Evolutionary conservation across 2,113 vertebrate species (phyloP).

Genomic region (Puntigrus tetrazona): DNA sequence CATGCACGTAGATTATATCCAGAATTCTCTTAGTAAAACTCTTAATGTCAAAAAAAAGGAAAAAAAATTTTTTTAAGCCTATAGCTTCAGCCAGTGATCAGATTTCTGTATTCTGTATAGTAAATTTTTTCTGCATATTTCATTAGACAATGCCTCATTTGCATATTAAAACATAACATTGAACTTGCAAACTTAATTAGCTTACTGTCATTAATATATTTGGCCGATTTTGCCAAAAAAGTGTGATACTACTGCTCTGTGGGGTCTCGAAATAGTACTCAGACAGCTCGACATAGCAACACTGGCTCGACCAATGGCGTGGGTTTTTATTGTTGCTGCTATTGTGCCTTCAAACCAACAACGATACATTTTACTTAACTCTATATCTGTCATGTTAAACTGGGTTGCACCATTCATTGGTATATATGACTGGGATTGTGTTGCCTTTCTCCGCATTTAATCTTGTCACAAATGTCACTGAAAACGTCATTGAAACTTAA

Average conservation of each 20-base stretch:
- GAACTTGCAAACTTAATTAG: background rate
- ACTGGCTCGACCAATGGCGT: background rate
- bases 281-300: background rate
- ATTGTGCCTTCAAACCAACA: background rate
- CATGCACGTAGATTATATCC: background rate
- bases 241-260: too few species aligned
- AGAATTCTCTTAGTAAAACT: too few species aligned
- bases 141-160: background rate
- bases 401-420: background rate
- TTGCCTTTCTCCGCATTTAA: background rate
- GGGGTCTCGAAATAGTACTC: background rate
- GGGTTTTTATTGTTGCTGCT: background rate
- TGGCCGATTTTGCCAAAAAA: background rate
- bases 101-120: too few species aligned
- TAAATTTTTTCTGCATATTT: background rate
- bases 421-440: background rate
- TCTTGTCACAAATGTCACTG: background rate
- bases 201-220: background rate
- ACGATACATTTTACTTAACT: background rate
- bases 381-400: background rate
- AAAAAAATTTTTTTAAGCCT: background rate
- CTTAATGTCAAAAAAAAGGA: background rate
- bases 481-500: background rate
- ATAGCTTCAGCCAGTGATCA: background rate
- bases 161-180: background rate